Base-by-base conservation (phyloP, 2,888 invertebrate species). In the Nasonia oneida region DNA sequence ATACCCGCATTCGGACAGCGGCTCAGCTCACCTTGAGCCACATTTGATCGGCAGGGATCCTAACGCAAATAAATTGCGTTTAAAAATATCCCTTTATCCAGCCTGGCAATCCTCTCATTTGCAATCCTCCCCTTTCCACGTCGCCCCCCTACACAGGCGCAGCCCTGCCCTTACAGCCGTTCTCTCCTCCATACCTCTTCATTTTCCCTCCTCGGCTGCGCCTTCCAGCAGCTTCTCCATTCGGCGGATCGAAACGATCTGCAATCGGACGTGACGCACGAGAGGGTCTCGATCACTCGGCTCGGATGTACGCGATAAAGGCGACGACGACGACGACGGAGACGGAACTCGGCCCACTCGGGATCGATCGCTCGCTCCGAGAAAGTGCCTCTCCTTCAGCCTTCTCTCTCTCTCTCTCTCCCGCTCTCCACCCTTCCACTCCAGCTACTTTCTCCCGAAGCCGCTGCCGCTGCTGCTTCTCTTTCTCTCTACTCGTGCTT, bases 241-340 rank as follows among this genome's bases (percentile, higher is more conserved):
- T n/a, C 61, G 33, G 0, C 29, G 42, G 29, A 57, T 61, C 77
- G 70, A 42, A 42, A 15, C 81, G 81, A 81, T 81, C 73, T 73
- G 81, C 57, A 81, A 73, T 81, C 73, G 73, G 61, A 81, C 80
- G 80, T 80, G 80, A 80, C 57, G 78, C 78, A 78, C 78, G 78
- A 78, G 78, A 47, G 37, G 71, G 53, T 80, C 71, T 80, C 71
- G 70, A 71, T 80, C 71, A 53, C 71, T 53, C 53, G 47, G 23
- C 23, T n/a, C 15, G 71, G 53, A 75, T 64, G 75, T 74, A 42
- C n/a, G 61, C 73, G 73, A 61, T 42, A 61, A 74, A 74, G 73
- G 73, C 29, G 67, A 53, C 37, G 33, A 10, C 33, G 53, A n/a
- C 33, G 53, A n/a, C 33, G 57, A 42, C 39, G 10, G 50, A 42